Percentiles rank a stretch among this genome's conserved stretches.
phyloP scores from a whole-genome alignment of 2,888 invertebrate genomes.

The Cabera pusaria region DNA sequence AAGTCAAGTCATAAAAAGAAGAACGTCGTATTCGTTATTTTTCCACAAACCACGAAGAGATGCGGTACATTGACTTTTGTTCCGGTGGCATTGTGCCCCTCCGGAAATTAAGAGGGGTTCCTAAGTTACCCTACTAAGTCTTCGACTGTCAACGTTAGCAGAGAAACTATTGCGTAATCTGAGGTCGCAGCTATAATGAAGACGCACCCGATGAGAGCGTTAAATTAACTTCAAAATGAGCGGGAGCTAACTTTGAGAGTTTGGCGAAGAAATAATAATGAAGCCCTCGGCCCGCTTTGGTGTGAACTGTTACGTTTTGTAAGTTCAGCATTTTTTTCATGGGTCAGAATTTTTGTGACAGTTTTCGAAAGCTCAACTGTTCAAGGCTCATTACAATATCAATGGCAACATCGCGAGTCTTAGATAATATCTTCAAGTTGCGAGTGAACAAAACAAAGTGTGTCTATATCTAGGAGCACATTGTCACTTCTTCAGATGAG shows the following conservation, averaged over 20 bases:
- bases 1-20: too few relatives aligned
- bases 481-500: too few relatives aligned
- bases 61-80: constrained; percentile 17
- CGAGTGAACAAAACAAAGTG: too few relatives aligned
- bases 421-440: too few relatives aligned
- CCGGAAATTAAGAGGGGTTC: constrained; percentile 30
- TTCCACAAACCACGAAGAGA: constrained; percentile 6
- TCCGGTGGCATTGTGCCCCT: constrained; percentile 19
- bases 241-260: constrained; percentile 49
- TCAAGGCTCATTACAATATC: too few relatives aligned
- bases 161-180: constrained; percentile 29
- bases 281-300: constrained; percentile 31
- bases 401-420: too few relatives aligned
- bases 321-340: constrained; percentile 3
- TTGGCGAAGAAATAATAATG: constrained; percentile 63
- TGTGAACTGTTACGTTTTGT: constrained; percentile 29
- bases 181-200: constrained; percentile 57
- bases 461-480: too few relatives aligned
- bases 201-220: constrained; percentile 61
- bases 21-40: constrained; percentile 3
- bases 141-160: constrained; percentile 25
- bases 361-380: too few relatives aligned
- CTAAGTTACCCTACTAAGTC: constrained; percentile 24
- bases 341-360: too few relatives aligned
- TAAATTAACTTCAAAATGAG: constrained; percentile 74